Conservation (phyloP, 2,888 invertebrate genomes). For the Napeogenes sylphis region DNA sequence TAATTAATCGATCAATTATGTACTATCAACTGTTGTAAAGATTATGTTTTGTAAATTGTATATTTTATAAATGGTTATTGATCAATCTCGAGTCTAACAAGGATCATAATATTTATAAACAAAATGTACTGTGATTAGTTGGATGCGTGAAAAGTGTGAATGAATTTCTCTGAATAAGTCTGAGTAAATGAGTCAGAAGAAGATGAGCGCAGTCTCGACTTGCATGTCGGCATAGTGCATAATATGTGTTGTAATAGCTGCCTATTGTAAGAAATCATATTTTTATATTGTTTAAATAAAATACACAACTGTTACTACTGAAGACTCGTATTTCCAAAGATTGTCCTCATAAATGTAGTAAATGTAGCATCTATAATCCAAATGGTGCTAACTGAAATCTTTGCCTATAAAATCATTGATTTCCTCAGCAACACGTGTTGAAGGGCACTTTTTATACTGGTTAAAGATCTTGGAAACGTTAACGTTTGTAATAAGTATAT, state of each 20-base stretch:
- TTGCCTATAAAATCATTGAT: constrained; percentile 14
- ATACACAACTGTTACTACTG: constrained; percentile 66
- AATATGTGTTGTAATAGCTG: constrained; percentile 52
- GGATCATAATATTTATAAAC: constrained; percentile 64
- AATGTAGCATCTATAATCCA: constrained; percentile 55
- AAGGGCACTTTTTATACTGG: constrained; percentile 1
- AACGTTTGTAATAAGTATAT: constrained; percentile 17
- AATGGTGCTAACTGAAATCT: constrained; percentile 64
- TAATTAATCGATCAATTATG: constrained; percentile 48
- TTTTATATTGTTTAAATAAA: constrained; percentile 75
- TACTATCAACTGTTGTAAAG: constrained; percentile 55
- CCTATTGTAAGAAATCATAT: constrained; percentile 69
- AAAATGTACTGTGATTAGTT: constrained; percentile 67
- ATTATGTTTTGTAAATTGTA: constrained; percentile 65
- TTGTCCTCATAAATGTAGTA: constrained; percentile 39
- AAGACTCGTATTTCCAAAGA: constrained; percentile 61
- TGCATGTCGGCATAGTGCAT: constrained; percentile 33
- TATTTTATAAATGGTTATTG: constrained; percentile 69
- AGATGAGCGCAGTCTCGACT: constrained; percentile 15
- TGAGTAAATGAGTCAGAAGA: constrained; percentile 22
- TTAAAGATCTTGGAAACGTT: constrained; percentile 8
- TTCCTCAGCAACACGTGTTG: background rate
- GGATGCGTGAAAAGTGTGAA: constrained; percentile 35
- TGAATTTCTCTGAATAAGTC: constrained; percentile 11
- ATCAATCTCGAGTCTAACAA: constrained; percentile 59